Conservation (phyloP, 2,113 vertebrate genomes). For the Brachypteracias leptosomus region DNA sequence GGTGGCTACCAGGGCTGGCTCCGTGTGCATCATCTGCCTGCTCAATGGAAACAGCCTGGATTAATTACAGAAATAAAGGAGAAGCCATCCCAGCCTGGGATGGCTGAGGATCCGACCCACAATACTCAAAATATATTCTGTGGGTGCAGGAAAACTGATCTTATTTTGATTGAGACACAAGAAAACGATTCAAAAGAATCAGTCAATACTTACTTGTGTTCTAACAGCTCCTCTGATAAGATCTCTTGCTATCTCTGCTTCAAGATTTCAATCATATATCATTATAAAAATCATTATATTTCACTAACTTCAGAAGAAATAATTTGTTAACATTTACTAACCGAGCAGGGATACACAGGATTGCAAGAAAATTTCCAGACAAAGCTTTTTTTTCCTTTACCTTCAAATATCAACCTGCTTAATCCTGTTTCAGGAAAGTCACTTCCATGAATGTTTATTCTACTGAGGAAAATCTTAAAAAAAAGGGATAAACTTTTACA, state of each 20-base stretch:
- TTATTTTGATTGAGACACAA: not conserved
- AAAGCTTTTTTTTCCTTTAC: not conserved
- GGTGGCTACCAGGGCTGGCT: constrained; percentile 6
- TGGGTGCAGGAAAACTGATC: not conserved
- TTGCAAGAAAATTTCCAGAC: not conserved
- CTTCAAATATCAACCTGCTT: not conserved
- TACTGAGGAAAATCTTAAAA: not conserved
- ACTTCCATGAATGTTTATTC: not conserved
- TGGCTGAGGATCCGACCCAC: not conserved
- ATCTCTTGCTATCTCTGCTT: not conserved
- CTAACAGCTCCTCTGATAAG: not conserved
- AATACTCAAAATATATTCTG: not conserved
- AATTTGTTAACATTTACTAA: not conserved
- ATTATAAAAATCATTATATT: not conserved
- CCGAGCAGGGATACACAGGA: not conserved
- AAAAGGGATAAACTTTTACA: constrained; percentile 58
- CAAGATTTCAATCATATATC: not conserved
- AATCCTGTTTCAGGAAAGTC: not conserved
- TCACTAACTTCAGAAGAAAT: not conserved
- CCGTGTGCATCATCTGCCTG: not conserved
- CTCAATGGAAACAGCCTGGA: not conserved
- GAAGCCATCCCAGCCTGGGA: not conserved
- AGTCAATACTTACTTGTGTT: not conserved
- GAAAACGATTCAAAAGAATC: not conserved
- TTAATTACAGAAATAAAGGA: not conserved